phyloP scores from a whole-genome alignment of 2,113 vertebrate species.

The Morone chrysops region DNA sequence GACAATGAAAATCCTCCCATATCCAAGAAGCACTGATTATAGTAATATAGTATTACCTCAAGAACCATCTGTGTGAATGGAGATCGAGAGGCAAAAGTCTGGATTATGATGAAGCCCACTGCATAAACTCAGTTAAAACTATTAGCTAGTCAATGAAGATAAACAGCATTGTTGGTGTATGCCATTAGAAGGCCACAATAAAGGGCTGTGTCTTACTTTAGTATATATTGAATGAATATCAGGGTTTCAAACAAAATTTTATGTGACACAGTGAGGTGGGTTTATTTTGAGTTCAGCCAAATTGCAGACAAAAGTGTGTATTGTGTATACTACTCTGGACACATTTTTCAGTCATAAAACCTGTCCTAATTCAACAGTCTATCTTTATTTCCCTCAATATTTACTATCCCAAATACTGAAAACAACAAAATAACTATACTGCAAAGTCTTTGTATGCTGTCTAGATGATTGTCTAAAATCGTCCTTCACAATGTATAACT shows the following conservation, averaged over 20 bases:
- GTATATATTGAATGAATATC: neutral
- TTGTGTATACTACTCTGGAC: neutral
- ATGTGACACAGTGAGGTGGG: neutral
- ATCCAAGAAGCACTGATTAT: slow-evolving; percentile 13
- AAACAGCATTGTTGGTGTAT: neutral
- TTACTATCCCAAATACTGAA: neutral
- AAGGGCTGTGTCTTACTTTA: neutral
- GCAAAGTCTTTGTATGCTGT: neutral
- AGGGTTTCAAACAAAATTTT: neutral
- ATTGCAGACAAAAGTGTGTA: neutral
- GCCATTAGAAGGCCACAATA: neutral
- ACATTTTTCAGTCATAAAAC: neutral
- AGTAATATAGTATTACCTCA: slow-evolving; percentile 8
- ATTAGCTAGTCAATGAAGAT: neutral
- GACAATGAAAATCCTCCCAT: slow-evolving; percentile 20
- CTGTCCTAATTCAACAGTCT: neutral
- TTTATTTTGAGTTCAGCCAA: neutral
- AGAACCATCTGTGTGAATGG: neutral
- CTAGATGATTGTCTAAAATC: slow-evolving; percentile 2
- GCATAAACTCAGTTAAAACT: neutral
- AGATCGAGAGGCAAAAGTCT: neutral
- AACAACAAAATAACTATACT: slow-evolving; percentile 2
- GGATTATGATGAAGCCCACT: slow-evolving; percentile 5
- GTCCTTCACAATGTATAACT: slow-evolving; percentile 16
- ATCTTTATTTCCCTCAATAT: neutral